These are phyloP conservation scores for Thaleichthys pacificus DNA, from an alignment of 2,797 vertebrate species.

Conservation along the genomic window DNA sequence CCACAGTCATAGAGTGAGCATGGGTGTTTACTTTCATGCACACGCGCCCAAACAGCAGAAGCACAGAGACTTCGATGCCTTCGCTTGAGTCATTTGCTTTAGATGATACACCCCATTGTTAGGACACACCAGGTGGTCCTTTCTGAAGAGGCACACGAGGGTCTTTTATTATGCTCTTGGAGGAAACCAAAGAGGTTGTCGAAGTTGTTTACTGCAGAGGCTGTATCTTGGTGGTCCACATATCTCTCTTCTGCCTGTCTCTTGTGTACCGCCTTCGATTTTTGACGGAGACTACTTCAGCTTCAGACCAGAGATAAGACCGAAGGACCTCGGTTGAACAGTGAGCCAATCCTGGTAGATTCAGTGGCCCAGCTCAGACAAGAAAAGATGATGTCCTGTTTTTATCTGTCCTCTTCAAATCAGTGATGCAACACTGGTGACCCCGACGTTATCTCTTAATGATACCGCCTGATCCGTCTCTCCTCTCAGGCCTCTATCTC, in stretches of 20 bases:
- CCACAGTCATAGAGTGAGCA: slow-evolving; percentile 35
- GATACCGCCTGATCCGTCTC: too few relatives aligned
- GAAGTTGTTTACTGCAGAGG: not conserved
- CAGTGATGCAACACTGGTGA: too few relatives aligned
- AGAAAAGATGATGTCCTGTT: not conserved
- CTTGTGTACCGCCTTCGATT: not conserved
- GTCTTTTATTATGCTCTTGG: not conserved
- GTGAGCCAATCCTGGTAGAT: not conserved
- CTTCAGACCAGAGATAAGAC: not conserved
- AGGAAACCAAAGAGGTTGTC: not conserved
- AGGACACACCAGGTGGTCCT: not conserved
- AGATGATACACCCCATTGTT: not conserved
- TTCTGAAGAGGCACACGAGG: not conserved
- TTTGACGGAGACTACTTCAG: too few relatives aligned
- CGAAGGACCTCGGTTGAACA: not conserved
- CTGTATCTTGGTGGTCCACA: not conserved
- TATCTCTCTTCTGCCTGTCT: not conserved
- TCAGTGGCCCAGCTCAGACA: not conserved
- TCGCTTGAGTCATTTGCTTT: not conserved
- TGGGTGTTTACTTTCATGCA: slow-evolving; percentile 59
- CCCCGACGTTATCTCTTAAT: too few relatives aligned
- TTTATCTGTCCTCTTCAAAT: too few relatives aligned
- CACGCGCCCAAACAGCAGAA: slow-evolving; percentile 48
- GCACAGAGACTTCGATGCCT: not conserved
- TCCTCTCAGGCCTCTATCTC: too few relatives aligned